Percentiles rank a stretch among this genome's conserved stretches.
Conservation (phyloP, 1,140 invertebrate genomes). For the Drosophila leontia region DNA sequence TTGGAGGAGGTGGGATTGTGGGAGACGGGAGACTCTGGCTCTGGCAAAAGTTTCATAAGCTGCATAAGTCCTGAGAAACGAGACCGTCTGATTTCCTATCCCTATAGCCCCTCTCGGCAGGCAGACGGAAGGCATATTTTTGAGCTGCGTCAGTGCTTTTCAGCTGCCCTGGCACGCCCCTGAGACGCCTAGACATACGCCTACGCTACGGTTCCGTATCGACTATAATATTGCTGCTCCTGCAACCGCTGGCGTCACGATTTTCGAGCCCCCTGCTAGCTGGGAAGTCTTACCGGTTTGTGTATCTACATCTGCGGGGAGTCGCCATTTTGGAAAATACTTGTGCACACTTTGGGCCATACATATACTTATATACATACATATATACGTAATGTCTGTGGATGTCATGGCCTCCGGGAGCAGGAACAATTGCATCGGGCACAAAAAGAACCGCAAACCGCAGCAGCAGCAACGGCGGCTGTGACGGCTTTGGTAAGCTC, state of each 20-base stretch:
- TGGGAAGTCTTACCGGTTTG: constrained; percentile 67
- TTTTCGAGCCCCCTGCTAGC: constrained; percentile 47
- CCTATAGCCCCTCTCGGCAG: not conserved
- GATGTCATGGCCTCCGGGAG: constrained; percentile 62
- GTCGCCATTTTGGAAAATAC: constrained; percentile 76
- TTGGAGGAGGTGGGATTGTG: not conserved
- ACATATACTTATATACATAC: constrained; percentile 4
- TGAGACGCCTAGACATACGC: constrained; percentile 29
- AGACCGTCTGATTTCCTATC: constrained; percentile 19
- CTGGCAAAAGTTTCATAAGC: constrained; percentile 61
- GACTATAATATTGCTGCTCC: constrained; percentile 22
- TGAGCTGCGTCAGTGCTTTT: constrained; percentile 49
- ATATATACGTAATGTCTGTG: constrained; percentile 41
- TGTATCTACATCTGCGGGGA: constrained; percentile 58
- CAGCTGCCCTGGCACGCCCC: constrained; percentile 45
- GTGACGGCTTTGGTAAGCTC: constrained; percentile 71
- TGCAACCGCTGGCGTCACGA: constrained; percentile 56
- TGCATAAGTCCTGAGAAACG: constrained; percentile 55
- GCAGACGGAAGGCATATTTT: constrained; percentile 41
- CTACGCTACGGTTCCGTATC: constrained; percentile 13
- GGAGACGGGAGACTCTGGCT: constrained; percentile 9
- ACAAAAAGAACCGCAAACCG: constrained; percentile 79
- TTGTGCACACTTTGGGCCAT: constrained; percentile 20
- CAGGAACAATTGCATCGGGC: constrained; percentile 76
- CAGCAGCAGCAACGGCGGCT: constrained; percentile 50